Percentiles rank a stretch among this genome's conserved stretches.
Evolutionary conservation across 2,888 invertebrate genomes (phyloP).

Genomic region (Tachina grossa): DNA sequence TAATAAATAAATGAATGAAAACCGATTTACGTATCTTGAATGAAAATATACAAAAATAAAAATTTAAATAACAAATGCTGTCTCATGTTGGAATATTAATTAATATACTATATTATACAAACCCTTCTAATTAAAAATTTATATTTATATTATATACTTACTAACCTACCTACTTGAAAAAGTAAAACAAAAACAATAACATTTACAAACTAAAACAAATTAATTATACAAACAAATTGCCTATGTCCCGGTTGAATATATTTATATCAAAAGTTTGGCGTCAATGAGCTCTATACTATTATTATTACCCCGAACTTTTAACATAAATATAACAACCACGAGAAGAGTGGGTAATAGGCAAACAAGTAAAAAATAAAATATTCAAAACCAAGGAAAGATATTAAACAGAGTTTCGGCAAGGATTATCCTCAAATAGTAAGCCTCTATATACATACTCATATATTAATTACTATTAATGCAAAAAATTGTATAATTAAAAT

Average conservation of each 20-base stretch:
- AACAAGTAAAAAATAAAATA: conserved; percentile 17
- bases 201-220: conserved; percentile 72
- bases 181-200: conserved; percentile 71
- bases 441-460: conserved; percentile 69
- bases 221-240: conserved; percentile 40
- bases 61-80: conserved; percentile 71
- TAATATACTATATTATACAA: conserved; percentile 70
- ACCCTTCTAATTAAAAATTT: conserved; percentile 67
- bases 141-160: conserved; percentile 71
- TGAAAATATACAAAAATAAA: conserved; percentile 67
- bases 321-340: not conserved
- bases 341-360: not conserved
- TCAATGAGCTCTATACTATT: too few relatives aligned
- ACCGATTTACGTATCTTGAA: conserved; percentile 67
- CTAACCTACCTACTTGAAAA: conserved; percentile 68
- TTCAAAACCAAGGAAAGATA: conserved; percentile 65
- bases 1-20: conserved; percentile 41
- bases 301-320: not conserved
- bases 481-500: conserved; percentile 53
- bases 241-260: not conserved
- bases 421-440: conserved; percentile 66
- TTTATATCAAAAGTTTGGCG: not conserved
- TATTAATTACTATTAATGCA: conserved; percentile 62
- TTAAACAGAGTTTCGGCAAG: conserved; percentile 71
- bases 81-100: conserved; percentile 78